Conservation (phyloP, 1,140 invertebrate species). For the Drosophila asahinai region DNA sequence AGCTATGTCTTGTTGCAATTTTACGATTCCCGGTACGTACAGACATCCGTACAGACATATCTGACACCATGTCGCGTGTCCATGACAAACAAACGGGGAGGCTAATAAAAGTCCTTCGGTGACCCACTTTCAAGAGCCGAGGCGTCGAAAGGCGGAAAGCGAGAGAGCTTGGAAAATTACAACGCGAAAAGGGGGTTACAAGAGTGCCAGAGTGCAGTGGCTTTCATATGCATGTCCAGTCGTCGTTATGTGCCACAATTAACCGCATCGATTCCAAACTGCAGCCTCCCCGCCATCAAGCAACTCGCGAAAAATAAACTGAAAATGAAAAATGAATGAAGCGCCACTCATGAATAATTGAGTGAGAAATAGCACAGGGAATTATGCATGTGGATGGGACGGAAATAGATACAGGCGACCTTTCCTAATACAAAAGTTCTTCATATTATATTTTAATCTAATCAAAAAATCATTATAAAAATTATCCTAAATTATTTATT, state of each 20-base stretch:
- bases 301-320: conserved; percentile 16
- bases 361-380: conserved; percentile 59
- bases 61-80: conserved; percentile 62
- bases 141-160: conserved; percentile 18
- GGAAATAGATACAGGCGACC: conserved; percentile 10
- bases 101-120: conserved; percentile 72
- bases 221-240: conserved; percentile 38
- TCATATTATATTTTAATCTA: background rate
- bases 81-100: conserved; percentile 42
- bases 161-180: conserved; percentile 32
- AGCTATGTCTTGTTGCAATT: conserved; percentile 23
- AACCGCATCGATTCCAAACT: conserved; percentile 51
- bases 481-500: background rate
- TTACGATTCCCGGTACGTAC: conserved; percentile 25
- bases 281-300: conserved; percentile 1
- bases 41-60: conserved; percentile 18
- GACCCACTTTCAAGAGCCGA: conserved; percentile 63
- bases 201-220: background rate
- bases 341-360: conserved; percentile 62
- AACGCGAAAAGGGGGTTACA: conserved; percentile 3
- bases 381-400: conserved; percentile 25
- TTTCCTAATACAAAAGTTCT: background rate
- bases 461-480: too few species aligned
- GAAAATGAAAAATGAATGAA: conserved; percentile 31
- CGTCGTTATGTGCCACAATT: conserved; percentile 45